Conservation (phyloP, 2,797 vertebrate species). For the Enteromius treurensis region DNA sequence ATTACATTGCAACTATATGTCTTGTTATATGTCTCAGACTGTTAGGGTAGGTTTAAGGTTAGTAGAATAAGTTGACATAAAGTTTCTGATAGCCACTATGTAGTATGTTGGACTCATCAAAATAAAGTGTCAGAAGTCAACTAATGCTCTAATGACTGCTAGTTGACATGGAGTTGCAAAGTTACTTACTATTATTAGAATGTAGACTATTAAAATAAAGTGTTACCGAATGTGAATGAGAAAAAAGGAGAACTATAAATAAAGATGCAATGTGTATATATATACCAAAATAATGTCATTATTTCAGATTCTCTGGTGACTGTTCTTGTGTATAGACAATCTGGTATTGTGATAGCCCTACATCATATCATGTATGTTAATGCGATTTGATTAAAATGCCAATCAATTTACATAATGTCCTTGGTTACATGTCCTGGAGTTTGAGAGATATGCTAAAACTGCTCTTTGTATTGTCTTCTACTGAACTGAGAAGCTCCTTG, state of each 20-base stretch:
- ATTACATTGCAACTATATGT: no score
- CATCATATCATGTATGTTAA: background rate
- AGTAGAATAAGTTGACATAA: no score
- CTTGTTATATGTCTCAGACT: no score
- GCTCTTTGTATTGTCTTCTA: slow-evolving; percentile 34
- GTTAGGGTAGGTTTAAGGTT: no score
- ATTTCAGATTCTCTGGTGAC: background rate
- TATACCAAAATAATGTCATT: background rate
- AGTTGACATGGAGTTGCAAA: no score
- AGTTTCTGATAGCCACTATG: no score
- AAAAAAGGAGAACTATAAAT: background rate
- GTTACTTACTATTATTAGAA: no score
- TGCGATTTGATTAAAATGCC: background rate
- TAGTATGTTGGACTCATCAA: no score
- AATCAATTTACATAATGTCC: slow-evolving; percentile 2
- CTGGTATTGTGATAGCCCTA: background rate
- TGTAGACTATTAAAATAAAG: no score
- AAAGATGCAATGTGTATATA: background rate
- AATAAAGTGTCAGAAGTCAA: no score
- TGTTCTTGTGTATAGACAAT: background rate
- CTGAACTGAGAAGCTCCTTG: slow-evolving; percentile 28
- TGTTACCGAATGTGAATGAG: background rate
- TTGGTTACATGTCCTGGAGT: slow-evolving; percentile 20
- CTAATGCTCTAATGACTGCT: no score
- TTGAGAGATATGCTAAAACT: slow-evolving; percentile 28